A percentile compares a stretch with the other conserved stretches of the same genome.
Evolutionary conservation across 30 jellyfish, hydroid and myxozoan genomes (phyloP).

Genomic region (Cassiopea andromeda): DNA sequence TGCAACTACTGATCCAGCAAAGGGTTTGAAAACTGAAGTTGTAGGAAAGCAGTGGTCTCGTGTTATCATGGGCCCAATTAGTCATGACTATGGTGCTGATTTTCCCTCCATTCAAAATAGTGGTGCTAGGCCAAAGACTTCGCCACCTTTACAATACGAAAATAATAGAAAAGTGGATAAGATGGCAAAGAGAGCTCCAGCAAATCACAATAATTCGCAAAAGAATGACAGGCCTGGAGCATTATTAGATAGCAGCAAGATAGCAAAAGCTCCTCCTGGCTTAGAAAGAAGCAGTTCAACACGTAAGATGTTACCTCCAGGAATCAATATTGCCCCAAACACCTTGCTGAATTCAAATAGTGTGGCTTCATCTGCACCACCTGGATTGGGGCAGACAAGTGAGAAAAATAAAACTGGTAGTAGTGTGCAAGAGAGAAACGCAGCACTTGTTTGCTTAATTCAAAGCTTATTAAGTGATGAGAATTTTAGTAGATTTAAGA

Average conservation of each 20-base stretch:
- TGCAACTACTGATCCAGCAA: background rate
- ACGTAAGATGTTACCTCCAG: constrained; percentile 62
- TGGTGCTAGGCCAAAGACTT: constrained; percentile 11
- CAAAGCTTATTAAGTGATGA: constrained; percentile 50
- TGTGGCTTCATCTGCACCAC: constrained; percentile 5
- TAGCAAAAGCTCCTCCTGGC: constrained; percentile 69
- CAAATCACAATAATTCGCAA: background rate
- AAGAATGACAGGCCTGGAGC: background rate
- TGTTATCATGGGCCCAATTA: background rate
- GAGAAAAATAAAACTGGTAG: background rate
- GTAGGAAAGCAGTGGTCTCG: background rate
- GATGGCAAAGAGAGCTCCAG: background rate
- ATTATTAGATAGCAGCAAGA: background rate
- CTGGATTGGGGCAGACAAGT: background rate
- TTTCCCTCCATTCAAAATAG: background rate
- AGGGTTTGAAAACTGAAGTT: background rate
- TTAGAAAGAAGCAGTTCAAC: background rate
- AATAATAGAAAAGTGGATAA: background rate
- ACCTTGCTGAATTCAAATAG: background rate
- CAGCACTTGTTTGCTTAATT: constrained; percentile 65
- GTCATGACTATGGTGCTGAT: constrained; percentile 9
- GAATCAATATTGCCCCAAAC: background rate
- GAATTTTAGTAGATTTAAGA: constrained; percentile 61
- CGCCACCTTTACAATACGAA: background rate
- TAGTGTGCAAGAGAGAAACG: constrained; percentile 65